phyloP scores from a whole-genome alignment of 2,888 invertebrate genomes.

The Phyllotreta cruciferae region DNA sequence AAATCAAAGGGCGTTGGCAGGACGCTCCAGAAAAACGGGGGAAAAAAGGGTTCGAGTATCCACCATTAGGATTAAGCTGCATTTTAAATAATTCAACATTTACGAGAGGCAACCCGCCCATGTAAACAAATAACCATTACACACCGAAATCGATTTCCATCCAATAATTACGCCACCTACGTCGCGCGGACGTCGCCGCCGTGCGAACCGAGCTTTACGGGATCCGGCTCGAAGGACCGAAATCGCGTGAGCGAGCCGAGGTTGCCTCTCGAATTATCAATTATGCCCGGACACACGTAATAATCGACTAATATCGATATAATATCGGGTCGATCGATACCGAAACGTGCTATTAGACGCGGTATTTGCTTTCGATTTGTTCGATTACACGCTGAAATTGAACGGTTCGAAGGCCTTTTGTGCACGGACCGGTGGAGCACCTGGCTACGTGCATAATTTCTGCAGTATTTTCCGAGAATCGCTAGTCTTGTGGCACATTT shows the following conservation, averaged over 20 bases:
- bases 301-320: constrained; percentile 46
- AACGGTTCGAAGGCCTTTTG: constrained; percentile 19
- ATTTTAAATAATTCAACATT: not conserved
- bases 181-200: constrained; percentile 24
- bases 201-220: constrained; percentile 26
- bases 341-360: constrained; percentile 40
- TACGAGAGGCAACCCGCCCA: constrained; percentile 20
- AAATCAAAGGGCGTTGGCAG: constrained; percentile 9
- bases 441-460: not conserved
- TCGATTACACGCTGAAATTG: constrained; percentile 29
- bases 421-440: not conserved
- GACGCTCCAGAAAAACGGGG: not conserved
- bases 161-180: constrained; percentile 42
- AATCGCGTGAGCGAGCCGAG: constrained; percentile 17
- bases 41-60: too few relatives aligned
- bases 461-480: not conserved
- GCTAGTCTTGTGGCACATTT: not conserved
- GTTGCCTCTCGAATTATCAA: constrained; percentile 40
- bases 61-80: not conserved
- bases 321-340: constrained; percentile 45
- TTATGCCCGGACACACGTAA: constrained; percentile 43
- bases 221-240: constrained; percentile 26
- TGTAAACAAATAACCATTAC: constrained; percentile 42
- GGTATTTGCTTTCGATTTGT: constrained; percentile 42
- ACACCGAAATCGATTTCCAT: constrained; percentile 42